Base-by-base conservation (phyloP, 2,113 vertebrate species). In the Peromyscus maniculatus region DNA sequence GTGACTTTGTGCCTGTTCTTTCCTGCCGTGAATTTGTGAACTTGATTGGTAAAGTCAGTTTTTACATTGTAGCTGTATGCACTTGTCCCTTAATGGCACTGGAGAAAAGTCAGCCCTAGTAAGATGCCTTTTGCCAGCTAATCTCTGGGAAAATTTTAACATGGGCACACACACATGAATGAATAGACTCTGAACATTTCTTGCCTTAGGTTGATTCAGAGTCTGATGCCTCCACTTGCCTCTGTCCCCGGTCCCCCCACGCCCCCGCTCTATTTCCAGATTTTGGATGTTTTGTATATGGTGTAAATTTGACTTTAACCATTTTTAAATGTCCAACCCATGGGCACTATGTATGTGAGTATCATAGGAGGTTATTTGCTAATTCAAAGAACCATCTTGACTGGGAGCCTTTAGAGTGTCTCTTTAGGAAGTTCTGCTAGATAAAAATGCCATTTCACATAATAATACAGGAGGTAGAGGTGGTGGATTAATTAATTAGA, bases 361-460 rank as follows among this genome's bases (percentile, higher is more conserved):
- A 0, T 28, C 59, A 90, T 91, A 91, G 22, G 86, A 94, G 62
- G 19, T 21, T 72, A 16, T n/a, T 28, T 43, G 28, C 62, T 49
- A 67, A 87, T 33, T 87, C 84, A 36, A 69, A 21, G 43, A 36
- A 49, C 10, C 28, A 26, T 87, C 39, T 67, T 93, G n/a, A 86
- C 52, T 62, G 2, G 49, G 84, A 88, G 12, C 19, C 46, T 91
- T 87, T 89, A 93, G 39, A 62, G n/a, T 91, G 83, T 91, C 94
- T 92, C 43, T 91, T 79, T 92, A 91, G 84, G 6, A 91, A 79
- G 7, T 91, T 83, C n/a, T 93, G 22, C 86, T 87, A 84, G 57
- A 31, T 69, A 89, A 93, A 92, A 97, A 90, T 49, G 21, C 52
- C 59, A 94, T 28, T 4, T 4, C 13, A 19, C 21, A 19, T 80